A percentile compares a stretch with the other conserved stretches of the same genome.
phyloP scores from a whole-genome alignment of 2,888 invertebrate genomes.

The Omphaloscelis lunosa region DNA sequence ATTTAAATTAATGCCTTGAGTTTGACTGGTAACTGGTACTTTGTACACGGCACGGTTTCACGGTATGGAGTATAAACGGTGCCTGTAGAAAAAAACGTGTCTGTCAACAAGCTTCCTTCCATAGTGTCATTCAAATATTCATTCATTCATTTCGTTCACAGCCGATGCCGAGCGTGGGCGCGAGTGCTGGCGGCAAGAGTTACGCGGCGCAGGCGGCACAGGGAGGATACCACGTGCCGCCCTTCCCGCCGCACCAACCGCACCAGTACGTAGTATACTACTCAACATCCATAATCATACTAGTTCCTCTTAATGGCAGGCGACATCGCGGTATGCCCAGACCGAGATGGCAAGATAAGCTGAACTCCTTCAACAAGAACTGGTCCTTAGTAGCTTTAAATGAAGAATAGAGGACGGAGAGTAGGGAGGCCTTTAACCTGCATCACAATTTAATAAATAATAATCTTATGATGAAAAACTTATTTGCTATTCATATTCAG shows the following conservation, averaged over 20 bases:
- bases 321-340: background rate
- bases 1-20: background rate
- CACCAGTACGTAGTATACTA: conserved; percentile 68
- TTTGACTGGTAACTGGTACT: background rate
- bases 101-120: too few species aligned
- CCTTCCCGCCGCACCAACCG: conserved; percentile 80
- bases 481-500: background rate
- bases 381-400: background rate
- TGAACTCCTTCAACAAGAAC: background rate
- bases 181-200: conserved; percentile 78
- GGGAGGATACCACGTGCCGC: conserved; percentile 86
- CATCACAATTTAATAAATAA: background rate
- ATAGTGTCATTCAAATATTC: too few species aligned
- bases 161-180: conserved; percentile 55
- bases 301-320: background rate
- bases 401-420: background rate
- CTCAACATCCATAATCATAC: background rate
- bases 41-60: too few species aligned
- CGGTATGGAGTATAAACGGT: too few species aligned
- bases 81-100: too few species aligned
- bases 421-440: background rate
- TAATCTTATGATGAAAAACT: background rate
- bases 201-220: conserved; percentile 85
- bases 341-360: too few species aligned
- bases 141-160: conserved; percentile 22